Conservation (phyloP, 1,140 invertebrate species). For the Linepithema humile region DNA sequence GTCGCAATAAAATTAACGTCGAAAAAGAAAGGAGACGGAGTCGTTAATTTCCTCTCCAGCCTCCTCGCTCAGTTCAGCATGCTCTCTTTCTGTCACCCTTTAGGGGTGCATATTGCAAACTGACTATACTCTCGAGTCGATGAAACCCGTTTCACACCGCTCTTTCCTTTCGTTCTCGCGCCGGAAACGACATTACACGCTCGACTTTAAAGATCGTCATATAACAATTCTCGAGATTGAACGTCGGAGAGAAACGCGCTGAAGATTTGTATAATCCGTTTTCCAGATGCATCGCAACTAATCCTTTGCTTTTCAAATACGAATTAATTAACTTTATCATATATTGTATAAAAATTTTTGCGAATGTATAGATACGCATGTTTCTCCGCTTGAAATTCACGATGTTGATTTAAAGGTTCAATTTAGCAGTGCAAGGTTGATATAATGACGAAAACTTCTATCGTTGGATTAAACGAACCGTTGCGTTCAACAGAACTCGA, state of each 20-base stretch:
- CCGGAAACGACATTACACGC: constrained; percentile 33
- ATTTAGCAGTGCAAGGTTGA: background rate
- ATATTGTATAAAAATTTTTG: background rate
- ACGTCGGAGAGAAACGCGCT: background rate
- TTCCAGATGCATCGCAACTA: background rate
- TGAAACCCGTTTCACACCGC: background rate
- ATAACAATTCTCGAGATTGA: constrained; percentile 12
- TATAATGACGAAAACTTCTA: background rate
- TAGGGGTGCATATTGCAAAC: constrained; percentile 37
- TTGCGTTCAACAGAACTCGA: background rate
- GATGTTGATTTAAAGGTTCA: background rate
- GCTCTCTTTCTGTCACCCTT: constrained; percentile 6
- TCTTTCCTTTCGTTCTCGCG: constrained; percentile 25
- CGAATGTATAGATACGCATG: background rate
- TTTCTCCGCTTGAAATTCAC: background rate
- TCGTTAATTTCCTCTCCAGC: constrained; percentile 73
- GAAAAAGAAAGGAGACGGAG: constrained; percentile 62
- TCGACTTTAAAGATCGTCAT: background rate
- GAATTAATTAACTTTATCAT: background rate
- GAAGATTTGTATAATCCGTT: background rate
- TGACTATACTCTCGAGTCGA: constrained; percentile 1
- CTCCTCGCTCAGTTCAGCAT: constrained; percentile 1
- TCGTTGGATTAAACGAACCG: constrained; percentile 34
- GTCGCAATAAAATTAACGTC: constrained; percentile 73
- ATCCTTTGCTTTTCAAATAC: background rate